Evolutionary conservation across 1,140 invertebrate genomes (phyloP).

Genomic region (Amphibalanus amphitrite): DNA sequence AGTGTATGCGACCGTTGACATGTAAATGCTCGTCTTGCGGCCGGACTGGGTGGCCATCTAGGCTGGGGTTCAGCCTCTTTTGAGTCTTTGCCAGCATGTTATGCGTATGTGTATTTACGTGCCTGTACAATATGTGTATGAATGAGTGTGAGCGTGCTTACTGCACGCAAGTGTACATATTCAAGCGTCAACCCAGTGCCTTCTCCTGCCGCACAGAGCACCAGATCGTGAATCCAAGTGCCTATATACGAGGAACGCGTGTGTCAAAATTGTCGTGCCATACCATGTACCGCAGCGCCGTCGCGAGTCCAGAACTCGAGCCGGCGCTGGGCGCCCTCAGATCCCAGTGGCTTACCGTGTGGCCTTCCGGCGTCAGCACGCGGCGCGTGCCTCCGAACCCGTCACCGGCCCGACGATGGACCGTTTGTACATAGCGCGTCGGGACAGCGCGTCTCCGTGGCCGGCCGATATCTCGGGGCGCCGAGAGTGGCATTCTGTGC

Average conservation of each 20-base stretch:
- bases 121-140: conserved; percentile 4
- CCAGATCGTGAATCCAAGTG: conserved; percentile 2
- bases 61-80: background rate
- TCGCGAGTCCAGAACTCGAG: too few relatives aligned
- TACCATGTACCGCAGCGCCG: conserved; percentile 1
- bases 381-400: too few relatives aligned
- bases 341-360: conserved; percentile 6
- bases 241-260: conserved; percentile 8
- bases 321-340: too few relatives aligned
- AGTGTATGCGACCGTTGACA: background rate
- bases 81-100: background rate
- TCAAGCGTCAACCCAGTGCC: background rate
- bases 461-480: too few relatives aligned
- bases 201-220: background rate
- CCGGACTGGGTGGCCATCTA: background rate
- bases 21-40: too few relatives aligned
- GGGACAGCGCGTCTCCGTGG: too few relatives aligned
- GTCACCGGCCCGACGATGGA: too few relatives aligned
- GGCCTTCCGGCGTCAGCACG: background rate
- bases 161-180: background rate
- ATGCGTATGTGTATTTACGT: conserved; percentile 4
- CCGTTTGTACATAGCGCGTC: too few relatives aligned
- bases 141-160: conserved; percentile 1
- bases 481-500: too few relatives aligned
- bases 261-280: conserved; percentile 8